A percentile compares a stretch with the other conserved stretches of the same genome.
phyloP scores from a whole-genome alignment of 1,140 invertebrate genomes.

The Drosophila yakuba region DNA sequence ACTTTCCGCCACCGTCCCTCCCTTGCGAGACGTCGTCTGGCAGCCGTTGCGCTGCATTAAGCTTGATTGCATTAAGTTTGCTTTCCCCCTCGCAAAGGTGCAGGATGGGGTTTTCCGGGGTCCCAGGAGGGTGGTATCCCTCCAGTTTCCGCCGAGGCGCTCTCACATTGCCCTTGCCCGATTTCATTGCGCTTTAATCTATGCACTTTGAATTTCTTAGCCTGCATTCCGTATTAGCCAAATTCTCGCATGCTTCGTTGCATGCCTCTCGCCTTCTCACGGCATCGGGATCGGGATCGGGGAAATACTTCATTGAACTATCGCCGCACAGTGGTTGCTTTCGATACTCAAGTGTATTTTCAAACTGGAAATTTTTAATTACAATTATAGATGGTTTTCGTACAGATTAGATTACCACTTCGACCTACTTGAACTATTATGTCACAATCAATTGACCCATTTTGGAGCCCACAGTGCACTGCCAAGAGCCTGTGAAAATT shows the following conservation, averaged over 20 bases:
- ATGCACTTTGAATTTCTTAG: conserved; percentile 78
- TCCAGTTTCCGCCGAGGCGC: conserved; percentile 17
- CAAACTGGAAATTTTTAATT: too few species aligned
- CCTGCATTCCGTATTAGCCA: conserved; percentile 78
- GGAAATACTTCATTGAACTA: conserved; percentile 48
- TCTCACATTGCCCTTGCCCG: conserved; percentile 27
- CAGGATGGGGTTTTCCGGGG: neutral
- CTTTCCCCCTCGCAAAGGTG: conserved; percentile 55
- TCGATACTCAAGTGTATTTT: too few species aligned
- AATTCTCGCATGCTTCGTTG: conserved; percentile 77
- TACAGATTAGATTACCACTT: neutral
- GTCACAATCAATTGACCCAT: too few species aligned
- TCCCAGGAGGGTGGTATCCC: neutral
- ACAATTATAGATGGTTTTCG: too few species aligned
- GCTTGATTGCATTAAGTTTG: conserved; percentile 82
- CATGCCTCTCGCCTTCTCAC: conserved; percentile 46
- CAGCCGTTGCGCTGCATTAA: conserved; percentile 78
- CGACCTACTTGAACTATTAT: neutral
- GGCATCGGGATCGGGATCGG: neutral
- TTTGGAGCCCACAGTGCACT: conserved; percentile 32
- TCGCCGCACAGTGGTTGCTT: conserved; percentile 35
- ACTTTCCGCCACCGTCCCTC: neutral
- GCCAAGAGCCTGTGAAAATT: conserved; percentile 34
- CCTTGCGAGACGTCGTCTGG: conserved; percentile 40
- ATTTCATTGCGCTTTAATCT: conserved; percentile 66